A percentile compares a stretch with the other conserved stretches of the same genome.
These are phyloP conservation scores for Elachura formosa DNA, from an alignment of 2,113 vertebrate genomes.

Conservation along the genomic window DNA sequence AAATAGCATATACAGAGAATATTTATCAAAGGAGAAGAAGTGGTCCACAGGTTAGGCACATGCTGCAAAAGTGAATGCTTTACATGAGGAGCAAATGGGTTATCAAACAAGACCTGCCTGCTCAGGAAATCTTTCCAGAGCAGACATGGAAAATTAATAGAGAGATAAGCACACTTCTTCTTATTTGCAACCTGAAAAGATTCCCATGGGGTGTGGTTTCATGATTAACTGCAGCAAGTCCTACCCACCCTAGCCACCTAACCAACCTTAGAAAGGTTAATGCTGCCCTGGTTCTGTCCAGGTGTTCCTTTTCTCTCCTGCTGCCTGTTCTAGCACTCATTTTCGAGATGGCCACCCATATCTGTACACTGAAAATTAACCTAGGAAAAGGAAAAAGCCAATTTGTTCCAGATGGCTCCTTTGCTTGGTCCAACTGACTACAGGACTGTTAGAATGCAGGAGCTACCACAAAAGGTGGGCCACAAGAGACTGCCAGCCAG, in stretches of 20 bases:
- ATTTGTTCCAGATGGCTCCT: background rate
- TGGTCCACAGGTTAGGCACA: background rate
- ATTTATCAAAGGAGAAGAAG: background rate
- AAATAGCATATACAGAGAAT: background rate
- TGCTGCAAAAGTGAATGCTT: background rate
- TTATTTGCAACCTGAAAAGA: background rate
- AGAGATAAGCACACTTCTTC: background rate
- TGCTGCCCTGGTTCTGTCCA: background rate
- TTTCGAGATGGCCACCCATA: background rate
- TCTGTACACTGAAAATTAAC: background rate
- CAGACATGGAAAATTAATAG: background rate
- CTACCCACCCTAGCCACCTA: background rate
- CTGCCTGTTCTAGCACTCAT: background rate
- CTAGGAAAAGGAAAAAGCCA: background rate
- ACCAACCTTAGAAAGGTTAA: background rate
- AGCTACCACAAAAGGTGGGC: background rate
- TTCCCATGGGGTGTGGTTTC: constrained; percentile 14
- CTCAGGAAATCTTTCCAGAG: background rate
- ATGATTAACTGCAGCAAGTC: background rate
- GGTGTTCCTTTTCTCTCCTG: background rate
- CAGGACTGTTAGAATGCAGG: background rate
- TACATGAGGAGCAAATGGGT: background rate
- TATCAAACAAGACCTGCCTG: constrained; percentile 21
- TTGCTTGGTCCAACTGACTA: background rate
- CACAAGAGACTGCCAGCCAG: background rate